Base-by-base conservation (phyloP, 2,888 invertebrate species). In the Syrphus vitripennis region DNA sequence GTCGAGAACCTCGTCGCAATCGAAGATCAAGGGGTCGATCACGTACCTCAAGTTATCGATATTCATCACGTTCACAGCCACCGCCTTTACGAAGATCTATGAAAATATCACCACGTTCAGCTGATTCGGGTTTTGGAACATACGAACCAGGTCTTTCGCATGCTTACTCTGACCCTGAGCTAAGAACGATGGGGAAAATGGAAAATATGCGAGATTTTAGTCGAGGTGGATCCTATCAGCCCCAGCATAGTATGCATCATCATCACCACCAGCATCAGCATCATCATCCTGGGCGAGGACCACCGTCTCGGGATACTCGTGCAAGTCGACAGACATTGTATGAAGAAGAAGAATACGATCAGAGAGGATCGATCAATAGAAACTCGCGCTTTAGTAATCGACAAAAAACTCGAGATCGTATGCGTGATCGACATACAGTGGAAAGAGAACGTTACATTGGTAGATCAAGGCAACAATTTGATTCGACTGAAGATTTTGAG, bases 101-200 rank as follows among this genome's bases (percentile, higher is more conserved):
- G 74, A 92, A 95, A 87, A 92, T 93, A 21, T 95, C 95, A 1
- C 94, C 95, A 65, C 92, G 94, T 80, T 95, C 95, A 1, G 94
- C 94, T 0, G 95, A 95, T 88, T 95, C 95, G 9, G 95, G 94
- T 0, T 92, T 95, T 84, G 94, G 93, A 0, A 91, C 93, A 6
- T 91, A 94, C 2, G 94, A 94, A 29, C 92, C 93, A 71, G 92
- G 93, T 0, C 16, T 90, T n/a, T 94, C 95, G 0, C 95, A 95
- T 75, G 96, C 96, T 0, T 94, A 95, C 89, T 95, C 95, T 0
- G 97, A 97, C 91, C 95, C 96, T 0, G 96, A 97, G 88, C 94
- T 95, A 3, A 89, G 92, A n/a, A 89, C 83, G 1, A 82, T 84
- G 24, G 89, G 90, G 0, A 87, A 87, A 53, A 89, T 88, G 19